Evolutionary conservation across 2,888 invertebrate genomes (phyloP), one percentile per base, ranked within the genome.

Genomic region (Selenia dentaria): DNA sequence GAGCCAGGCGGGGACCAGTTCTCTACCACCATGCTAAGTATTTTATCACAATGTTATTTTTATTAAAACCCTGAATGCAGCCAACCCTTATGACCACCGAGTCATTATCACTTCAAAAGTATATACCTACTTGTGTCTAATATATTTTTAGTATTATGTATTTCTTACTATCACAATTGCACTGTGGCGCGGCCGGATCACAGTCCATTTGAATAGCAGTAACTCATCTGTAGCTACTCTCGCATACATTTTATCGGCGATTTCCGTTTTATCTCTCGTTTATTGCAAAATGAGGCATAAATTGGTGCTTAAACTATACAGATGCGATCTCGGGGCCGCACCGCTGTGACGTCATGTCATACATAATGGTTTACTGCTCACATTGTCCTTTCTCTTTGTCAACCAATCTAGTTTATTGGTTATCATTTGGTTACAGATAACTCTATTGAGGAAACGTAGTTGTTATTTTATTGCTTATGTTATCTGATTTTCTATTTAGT

Each of bases 201-300:
- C 35, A 18, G 11, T 36, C 35, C 16, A 18, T 27, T 26, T 36
- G 26, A 36, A 36, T 26, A 26, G 20, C 34, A 33, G 33, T 28
- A 22, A 28, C 24, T 35, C 28, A 29, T 42, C 27, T 11, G 9
- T 14, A 10, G 33, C 26, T 18, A 20, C 28, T 1, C 20, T 33
- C 28, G 42, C n/a, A 35, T 29, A 31, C 16, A 31, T 43, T 35
- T 43, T 36, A 36, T 43, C 36, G 42, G 16, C 36, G 31, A 36
- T 43, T 31, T 36, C 42, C 29, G 35, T 9, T 42, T 36, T 31
- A 43, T 43, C 12, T 22, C 29, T 12, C 25, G 25, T 29, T 43
- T 36, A 43, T 31, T 36, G 42, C 24, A 9, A 13, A 35, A 31
- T 16, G 35, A 29, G 20, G 8, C 34, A 26, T 29, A 36, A 29